phyloP scores from a whole-genome alignment of 2,113 vertebrate genomes.

The Mobula birostris region DNA sequence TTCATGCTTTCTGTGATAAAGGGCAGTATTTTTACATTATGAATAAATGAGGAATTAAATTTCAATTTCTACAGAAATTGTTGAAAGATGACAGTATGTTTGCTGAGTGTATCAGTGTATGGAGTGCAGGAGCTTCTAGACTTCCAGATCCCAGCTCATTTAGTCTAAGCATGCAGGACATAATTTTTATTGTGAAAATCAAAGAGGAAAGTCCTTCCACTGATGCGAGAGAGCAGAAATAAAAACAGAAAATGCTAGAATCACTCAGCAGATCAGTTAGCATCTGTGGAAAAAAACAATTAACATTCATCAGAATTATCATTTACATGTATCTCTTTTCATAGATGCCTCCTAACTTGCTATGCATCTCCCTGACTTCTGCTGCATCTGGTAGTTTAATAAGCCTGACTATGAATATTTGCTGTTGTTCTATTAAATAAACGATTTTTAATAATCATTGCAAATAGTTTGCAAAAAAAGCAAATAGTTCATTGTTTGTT shows the following conservation, averaged over 20 bases:
- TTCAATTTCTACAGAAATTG: neutral
- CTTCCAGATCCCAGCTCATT: neutral
- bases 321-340: too few species aligned
- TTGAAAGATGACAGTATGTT: neutral
- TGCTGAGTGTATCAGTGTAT: neutral
- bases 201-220: too few species aligned
- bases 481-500: neutral
- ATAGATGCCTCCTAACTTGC: too few species aligned
- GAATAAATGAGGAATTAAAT: neutral
- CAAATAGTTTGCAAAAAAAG: neutral
- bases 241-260: too few species aligned
- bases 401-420: neutral
- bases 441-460: neutral
- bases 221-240: too few species aligned
- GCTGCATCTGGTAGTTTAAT: neutral
- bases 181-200: neutral
- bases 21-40: neutral
- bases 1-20: neutral
- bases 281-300: too few species aligned
- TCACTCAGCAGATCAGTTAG: too few species aligned
- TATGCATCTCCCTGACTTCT: neutral
- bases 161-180: neutral
- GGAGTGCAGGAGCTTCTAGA: neutral
- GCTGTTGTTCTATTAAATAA: neutral
- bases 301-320: too few species aligned